phyloP scores from a whole-genome alignment of 2,888 invertebrate genomes.

The Tipula confusa region DNA sequence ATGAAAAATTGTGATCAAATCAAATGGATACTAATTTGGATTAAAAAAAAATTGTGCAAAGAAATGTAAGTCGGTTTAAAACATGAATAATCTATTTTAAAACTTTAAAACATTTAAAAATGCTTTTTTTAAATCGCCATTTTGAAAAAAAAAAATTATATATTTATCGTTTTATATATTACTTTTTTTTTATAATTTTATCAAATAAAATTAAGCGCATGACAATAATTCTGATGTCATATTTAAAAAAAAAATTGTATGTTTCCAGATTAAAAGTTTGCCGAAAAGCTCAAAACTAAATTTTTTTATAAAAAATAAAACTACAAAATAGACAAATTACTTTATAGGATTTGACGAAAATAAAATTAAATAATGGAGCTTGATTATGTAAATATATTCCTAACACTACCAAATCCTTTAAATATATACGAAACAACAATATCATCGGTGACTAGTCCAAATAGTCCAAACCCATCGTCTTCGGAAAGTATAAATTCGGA shows the following conservation, averaged over 20 bases:
- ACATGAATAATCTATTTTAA: not conserved
- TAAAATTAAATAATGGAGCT: not conserved
- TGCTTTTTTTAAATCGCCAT: not conserved
- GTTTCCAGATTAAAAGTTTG: not conserved
- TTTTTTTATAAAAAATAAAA: not conserved
- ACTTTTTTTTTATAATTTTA: too few species aligned
- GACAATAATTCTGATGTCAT: constrained; percentile 25
- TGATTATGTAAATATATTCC: constrained; percentile 30
- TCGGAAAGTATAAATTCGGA: constrained; percentile 26
- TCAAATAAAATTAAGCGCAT: not conserved
- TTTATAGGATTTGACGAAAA: not conserved
- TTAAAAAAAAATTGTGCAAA: not conserved
- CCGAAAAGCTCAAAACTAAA: not conserved
- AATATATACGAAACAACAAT: not conserved
- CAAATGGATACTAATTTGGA: constrained; percentile 3
- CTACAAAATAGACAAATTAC: not conserved
- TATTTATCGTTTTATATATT: not conserved
- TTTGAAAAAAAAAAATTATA: not conserved
- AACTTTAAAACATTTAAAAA: not conserved
- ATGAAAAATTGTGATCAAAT: constrained; percentile 1
- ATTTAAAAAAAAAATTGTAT: too few species aligned
- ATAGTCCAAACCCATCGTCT: constrained; percentile 21
- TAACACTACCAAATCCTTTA: constrained; percentile 28
- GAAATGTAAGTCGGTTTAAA: not conserved
- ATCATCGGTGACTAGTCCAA: not conserved